These are phyloP conservation scores for Capromys pilorides DNA, from an alignment of 2,797 vertebrate species.

Conservation along the genomic window DNA sequence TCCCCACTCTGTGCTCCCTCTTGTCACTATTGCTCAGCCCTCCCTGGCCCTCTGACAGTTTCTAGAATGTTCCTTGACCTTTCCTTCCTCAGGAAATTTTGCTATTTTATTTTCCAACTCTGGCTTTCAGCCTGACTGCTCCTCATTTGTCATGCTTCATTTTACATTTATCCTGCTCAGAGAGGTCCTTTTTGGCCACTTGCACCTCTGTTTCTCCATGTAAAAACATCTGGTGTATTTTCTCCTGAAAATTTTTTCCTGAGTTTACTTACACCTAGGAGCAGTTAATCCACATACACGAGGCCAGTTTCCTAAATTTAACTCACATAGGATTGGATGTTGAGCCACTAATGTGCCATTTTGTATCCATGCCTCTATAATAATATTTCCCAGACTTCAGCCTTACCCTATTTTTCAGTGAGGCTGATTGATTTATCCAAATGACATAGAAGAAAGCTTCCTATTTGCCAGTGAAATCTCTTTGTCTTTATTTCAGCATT, in stretches of 20 bases:
- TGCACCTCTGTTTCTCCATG: not conserved
- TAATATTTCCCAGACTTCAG: not conserved
- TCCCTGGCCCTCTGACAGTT: not conserved
- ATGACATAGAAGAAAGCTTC: not conserved
- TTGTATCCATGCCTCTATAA: not conserved
- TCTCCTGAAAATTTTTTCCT: conserved; percentile 19
- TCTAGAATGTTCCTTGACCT: not conserved
- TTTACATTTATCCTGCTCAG: not conserved
- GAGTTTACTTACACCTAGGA: not conserved
- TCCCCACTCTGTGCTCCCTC: not conserved
- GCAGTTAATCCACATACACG: not conserved
- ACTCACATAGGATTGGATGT: not conserved
- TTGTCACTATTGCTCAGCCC: not conserved
- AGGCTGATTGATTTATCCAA: not conserved
- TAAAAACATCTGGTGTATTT: not conserved
- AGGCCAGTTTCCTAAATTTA: not conserved
- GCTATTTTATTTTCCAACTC: not conserved
- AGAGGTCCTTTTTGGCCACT: not conserved
- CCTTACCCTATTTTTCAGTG: not conserved
- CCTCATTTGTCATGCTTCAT: not conserved
- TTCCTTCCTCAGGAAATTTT: not conserved
- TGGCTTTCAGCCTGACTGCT: not conserved
- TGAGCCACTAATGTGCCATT: not conserved
- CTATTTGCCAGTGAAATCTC: not conserved
- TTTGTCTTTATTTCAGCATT: not conserved